phyloP scores from a whole-genome alignment of 2,888 invertebrate species.

The Mythimna ferrago region DNA sequence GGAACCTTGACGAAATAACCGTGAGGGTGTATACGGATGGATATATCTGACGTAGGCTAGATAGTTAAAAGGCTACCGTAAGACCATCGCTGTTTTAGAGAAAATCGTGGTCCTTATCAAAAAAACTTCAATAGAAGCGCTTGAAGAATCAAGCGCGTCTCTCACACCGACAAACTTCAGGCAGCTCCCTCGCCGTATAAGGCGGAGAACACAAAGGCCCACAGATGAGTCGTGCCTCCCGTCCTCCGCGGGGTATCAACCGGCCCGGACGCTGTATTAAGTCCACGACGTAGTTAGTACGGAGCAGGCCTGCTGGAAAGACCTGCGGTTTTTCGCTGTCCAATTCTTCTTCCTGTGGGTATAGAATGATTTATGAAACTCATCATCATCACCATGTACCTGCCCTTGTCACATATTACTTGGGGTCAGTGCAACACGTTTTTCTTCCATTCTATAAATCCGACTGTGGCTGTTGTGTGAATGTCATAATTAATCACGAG shows the following conservation, averaged over 20 bases:
- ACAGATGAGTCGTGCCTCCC: constrained; percentile 75
- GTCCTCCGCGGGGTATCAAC: constrained; percentile 79
- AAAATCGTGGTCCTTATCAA: background rate
- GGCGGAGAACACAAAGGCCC: constrained; percentile 69
- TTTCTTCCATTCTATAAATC: no score
- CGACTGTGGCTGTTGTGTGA: no score
- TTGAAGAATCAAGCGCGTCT: background rate
- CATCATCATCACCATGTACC: no score
- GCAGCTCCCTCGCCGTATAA: constrained; percentile 71
- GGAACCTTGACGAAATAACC: no score
- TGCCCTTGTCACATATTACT: no score
- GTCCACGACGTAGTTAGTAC: constrained; percentile 92
- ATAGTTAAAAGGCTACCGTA: background rate
- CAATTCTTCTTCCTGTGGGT: constrained; percentile 28
- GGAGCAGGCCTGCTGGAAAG: constrained; percentile 90
- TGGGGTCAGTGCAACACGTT: no score
- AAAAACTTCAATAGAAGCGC: background rate
- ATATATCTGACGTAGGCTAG: no score
- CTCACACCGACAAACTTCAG: constrained; percentile 73
- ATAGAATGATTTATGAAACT: background rate
- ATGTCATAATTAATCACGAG: no score
- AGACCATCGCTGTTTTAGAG: background rate
- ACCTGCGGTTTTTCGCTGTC: constrained; percentile 63
- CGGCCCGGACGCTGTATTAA: constrained; percentile 87
- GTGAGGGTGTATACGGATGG: no score